These are phyloP conservation scores for Anoplophora glabripennis DNA, from an alignment of 1,140 invertebrate species.

Conservation along the genomic window DNA sequence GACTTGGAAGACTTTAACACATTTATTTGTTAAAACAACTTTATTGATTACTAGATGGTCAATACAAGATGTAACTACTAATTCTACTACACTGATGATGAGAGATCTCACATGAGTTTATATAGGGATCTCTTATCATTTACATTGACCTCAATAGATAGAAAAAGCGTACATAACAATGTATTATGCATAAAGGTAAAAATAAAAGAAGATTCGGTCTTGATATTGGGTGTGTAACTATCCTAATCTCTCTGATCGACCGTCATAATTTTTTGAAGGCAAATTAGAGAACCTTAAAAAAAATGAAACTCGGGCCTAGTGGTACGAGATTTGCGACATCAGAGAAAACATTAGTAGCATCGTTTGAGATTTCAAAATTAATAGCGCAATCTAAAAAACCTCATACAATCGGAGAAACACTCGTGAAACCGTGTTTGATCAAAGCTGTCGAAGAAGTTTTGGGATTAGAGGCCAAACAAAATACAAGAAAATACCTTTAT, in stretches of 20 bases:
- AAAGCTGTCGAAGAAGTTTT: slow-evolving; percentile 14
- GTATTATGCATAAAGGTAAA: too few relatives aligned
- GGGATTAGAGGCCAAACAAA: slow-evolving; percentile 3
- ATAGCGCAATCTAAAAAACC: slow-evolving; percentile 17
- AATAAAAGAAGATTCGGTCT: too few relatives aligned
- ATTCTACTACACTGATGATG: too few relatives aligned
- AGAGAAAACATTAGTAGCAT: slow-evolving; percentile 27
- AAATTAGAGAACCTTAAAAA: slow-evolving; percentile 32
- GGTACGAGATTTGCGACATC: slow-evolving; percentile 19
- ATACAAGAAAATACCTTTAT: slow-evolving; percentile 23
- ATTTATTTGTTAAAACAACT: too few relatives aligned
- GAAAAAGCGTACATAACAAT: too few relatives aligned
- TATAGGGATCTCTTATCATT: too few relatives aligned
- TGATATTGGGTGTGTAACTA: too few relatives aligned
- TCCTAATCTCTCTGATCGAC: slow-evolving; percentile 24
- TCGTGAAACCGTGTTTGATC: slow-evolving; percentile 13
- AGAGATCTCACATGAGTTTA: too few relatives aligned
- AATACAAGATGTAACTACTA: too few relatives aligned
- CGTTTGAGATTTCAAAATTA: slow-evolving; percentile 29
- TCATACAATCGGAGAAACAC: slow-evolving; percentile 6
- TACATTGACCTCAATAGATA: too few relatives aligned
- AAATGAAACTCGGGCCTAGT: slow-evolving; percentile 28
- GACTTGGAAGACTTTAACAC: too few relatives aligned
- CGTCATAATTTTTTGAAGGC: slow-evolving; percentile 32
- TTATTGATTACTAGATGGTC: too few relatives aligned